Conservation (phyloP, 1,140 invertebrate genomes). For the Tetramorium parvispinum region DNA sequence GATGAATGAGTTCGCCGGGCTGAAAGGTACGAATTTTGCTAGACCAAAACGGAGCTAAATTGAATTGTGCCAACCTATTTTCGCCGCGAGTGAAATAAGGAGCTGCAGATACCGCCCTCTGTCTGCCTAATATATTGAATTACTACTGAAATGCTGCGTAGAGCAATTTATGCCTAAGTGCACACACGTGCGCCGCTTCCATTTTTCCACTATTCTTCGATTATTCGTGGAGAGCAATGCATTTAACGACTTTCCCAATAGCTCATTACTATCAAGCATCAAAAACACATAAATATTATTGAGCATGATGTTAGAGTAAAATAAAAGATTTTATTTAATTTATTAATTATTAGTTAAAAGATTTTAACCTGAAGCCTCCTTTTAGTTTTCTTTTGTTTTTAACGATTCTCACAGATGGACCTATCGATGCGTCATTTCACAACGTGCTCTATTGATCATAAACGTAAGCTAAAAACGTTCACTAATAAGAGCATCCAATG, state of each 20-base stretch:
- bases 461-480: slow-evolving; percentile 23
- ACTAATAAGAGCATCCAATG: slow-evolving; percentile 31
- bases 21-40: slow-evolving; percentile 28
- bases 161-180: slow-evolving; percentile 24
- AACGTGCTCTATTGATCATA: neutral
- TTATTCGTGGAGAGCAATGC: neutral
- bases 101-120: neutral
- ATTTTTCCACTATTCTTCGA: slow-evolving; percentile 3
- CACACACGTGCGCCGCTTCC: neutral
- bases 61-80: slow-evolving; percentile 39
- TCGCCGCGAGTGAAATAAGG: slow-evolving; percentile 37
- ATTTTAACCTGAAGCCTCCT: neutral
- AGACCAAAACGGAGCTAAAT: slow-evolving; percentile 12
- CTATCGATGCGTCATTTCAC: neutral
- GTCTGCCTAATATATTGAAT: slow-evolving; percentile 42
- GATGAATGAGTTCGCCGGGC: slow-evolving; percentile 15
- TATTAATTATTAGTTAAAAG: neutral
- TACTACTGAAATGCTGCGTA: slow-evolving; percentile 9
- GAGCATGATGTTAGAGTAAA: neutral
- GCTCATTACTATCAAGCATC: neutral
- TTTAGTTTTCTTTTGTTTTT: neutral
- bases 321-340: neutral
- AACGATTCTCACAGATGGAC: neutral
- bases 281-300: neutral
- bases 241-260: neutral